Conservation (phyloP, 2,888 invertebrate species). For the Smittia sp. region DNA sequence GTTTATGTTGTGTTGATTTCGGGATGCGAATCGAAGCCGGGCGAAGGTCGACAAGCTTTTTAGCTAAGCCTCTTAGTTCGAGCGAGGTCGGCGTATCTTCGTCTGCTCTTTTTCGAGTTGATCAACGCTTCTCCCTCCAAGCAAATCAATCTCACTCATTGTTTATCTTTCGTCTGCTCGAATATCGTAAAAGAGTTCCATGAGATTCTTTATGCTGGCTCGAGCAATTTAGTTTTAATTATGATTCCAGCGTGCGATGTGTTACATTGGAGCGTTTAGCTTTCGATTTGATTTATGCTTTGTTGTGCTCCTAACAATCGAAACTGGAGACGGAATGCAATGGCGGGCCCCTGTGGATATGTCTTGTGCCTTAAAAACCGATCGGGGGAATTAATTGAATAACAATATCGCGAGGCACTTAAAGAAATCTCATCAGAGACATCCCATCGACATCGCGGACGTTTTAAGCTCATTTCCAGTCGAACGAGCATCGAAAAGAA, state of each 20-base stretch:
- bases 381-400: neutral
- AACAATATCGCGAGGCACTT: neutral
- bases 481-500: neutral
- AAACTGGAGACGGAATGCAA: neutral
- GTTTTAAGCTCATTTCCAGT: neutral
- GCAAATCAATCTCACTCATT: neutral
- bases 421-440: neutral
- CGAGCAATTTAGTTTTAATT: slow-evolving; percentile 1
- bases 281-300: neutral
- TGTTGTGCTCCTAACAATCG: neutral
- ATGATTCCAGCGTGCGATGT: neutral
- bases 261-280: neutral
- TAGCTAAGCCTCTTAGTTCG: too few species aligned
- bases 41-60: too few species aligned
- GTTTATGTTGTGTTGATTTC: too few species aligned
- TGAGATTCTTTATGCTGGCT: neutral
- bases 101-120: too few species aligned
- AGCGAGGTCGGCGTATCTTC: too few species aligned
- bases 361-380: neutral
- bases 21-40: too few species aligned
- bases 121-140: too few species aligned
- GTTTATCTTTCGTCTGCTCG: neutral
- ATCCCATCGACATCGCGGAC: slow-evolving; percentile 6
- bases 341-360: neutral
- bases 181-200: neutral